Conservation (phyloP, 2,797 vertebrate species). For the Mallotus villosus region DNA sequence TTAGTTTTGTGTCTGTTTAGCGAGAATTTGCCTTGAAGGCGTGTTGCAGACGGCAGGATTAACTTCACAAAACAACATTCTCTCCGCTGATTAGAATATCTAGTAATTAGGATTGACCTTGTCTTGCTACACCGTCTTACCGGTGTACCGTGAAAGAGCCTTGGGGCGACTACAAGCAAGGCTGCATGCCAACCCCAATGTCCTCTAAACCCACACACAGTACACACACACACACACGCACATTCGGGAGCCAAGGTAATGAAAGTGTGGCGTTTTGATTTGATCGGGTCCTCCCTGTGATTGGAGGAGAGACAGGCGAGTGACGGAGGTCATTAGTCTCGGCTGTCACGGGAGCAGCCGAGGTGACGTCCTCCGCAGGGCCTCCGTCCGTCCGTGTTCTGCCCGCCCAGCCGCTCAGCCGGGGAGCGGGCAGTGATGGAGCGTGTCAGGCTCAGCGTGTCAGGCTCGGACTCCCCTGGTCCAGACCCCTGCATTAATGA, state of each 20-base stretch:
- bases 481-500: slow-evolving; percentile 72
- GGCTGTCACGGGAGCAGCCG: not conserved
- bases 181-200: not conserved
- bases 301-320: slow-evolving; percentile 20
- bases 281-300: slow-evolving; percentile 27
- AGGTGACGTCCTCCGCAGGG: not conserved
- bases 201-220: not conserved
- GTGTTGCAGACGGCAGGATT: too few relatives aligned
- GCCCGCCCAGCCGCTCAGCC: slow-evolving; percentile 64
- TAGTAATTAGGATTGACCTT: not conserved
- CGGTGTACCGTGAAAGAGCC: not conserved
- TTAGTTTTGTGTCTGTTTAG: too few relatives aligned
- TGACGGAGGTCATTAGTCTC: slow-evolving; percentile 53
- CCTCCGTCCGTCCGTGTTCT: slow-evolving; percentile 40
- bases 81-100: not conserved
- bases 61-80: not conserved
- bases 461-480: slow-evolving; percentile 60
- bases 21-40: too few relatives aligned
- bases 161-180: not conserved
- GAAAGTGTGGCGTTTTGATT: slow-evolving; percentile 16
- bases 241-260: not conserved
- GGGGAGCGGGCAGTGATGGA: slow-evolving; percentile 53
- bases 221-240: not conserved
- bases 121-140: not conserved
- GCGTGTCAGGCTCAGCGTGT: slow-evolving; percentile 64